Conservation (phyloP, 2,797 vertebrate species). For the Margarornis squamiger region DNA sequence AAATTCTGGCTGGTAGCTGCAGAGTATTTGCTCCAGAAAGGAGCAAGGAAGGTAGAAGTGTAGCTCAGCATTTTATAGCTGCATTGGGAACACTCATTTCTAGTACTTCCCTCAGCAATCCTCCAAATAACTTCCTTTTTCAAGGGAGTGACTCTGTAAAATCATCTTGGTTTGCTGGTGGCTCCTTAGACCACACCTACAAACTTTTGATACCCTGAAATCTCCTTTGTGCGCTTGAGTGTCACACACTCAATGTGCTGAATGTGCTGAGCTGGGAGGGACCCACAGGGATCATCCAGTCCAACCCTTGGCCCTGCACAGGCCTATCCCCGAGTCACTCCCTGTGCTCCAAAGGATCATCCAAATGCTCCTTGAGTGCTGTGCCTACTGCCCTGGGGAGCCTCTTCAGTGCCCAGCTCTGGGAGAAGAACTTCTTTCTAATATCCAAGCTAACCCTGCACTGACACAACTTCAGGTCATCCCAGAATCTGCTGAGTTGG, state of each 20-base stretch:
- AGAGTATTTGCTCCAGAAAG: neutral
- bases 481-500: no score
- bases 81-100: fast-evolving
- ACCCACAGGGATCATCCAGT: neutral
- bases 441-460: no score
- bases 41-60: neutral
- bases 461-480: no score
- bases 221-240: neutral
- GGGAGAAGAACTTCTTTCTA: no score
- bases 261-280: neutral
- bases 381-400: neutral
- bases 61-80: neutral
- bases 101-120: neutral
- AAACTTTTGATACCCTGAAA: neutral
- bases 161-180: neutral
- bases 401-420: no score
- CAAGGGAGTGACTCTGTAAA: neutral
- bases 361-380: neutral
- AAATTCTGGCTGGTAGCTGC: neutral
- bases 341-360: neutral
- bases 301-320: neutral
- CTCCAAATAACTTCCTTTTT: neutral
- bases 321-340: neutral
- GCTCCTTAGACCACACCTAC: neutral
- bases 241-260: neutral